Conservation (phyloP, 2,113 vertebrate genomes). For the Sisor rabdophorus region DNA sequence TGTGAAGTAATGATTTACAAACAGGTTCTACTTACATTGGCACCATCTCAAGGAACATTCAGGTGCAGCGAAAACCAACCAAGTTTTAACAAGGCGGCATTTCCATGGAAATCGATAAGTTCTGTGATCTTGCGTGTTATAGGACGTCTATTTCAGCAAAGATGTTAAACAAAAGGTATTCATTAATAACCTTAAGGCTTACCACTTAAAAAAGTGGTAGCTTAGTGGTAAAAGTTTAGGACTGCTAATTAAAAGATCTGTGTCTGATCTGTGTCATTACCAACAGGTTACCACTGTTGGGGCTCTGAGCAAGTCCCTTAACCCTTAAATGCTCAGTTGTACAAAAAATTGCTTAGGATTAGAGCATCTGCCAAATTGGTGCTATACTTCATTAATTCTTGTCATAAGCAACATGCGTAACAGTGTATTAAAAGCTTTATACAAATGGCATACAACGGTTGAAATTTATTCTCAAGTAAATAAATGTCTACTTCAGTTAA, state of each 20-base stretch:
- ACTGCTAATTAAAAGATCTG: too few relatives aligned
- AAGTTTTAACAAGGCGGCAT: slow-evolving; percentile 23
- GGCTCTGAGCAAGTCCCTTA: too few relatives aligned
- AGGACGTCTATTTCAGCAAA: not conserved
- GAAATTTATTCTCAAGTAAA: not conserved
- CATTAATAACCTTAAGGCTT: not conserved
- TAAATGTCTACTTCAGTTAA: not conserved
- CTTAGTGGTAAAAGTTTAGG: too few relatives aligned
- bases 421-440: not conserved
- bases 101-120: slow-evolving; percentile 1
- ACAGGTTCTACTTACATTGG: slow-evolving; percentile 3
- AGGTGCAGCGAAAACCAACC: slow-evolving; percentile 18
- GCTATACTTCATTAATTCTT: not conserved
- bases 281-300: too few relatives aligned
- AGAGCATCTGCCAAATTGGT: not conserved
- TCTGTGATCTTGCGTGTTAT: slow-evolving; percentile 6
- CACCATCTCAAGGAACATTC: slow-evolving; percentile 19
- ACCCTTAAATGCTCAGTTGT: too few relatives aligned
- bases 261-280: too few relatives aligned
- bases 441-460: not conserved
- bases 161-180: not conserved
- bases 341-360: not conserved
- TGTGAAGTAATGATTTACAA: slow-evolving; percentile 15
- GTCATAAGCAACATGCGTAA: not conserved
- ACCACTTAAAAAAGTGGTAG: too few relatives aligned